Conservation (phyloP, 2,797 vertebrate species). For the Intellagama lesueurii region DNA sequence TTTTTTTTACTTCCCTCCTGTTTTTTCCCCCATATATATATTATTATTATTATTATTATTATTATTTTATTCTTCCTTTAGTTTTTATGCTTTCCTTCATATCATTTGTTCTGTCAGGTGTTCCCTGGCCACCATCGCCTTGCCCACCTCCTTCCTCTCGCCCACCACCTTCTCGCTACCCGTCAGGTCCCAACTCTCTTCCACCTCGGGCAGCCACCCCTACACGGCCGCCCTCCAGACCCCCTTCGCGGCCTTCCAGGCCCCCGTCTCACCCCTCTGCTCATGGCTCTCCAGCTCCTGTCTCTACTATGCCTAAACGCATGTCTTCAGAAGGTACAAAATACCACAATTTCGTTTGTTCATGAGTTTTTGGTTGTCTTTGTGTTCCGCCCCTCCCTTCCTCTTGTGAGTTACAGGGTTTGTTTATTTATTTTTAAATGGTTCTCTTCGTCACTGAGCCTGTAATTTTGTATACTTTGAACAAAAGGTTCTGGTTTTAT, state of each 20-base stretch:
- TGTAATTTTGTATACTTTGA: conserved; percentile 76
- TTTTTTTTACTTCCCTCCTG: conserved; percentile 78
- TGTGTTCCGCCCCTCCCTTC: conserved; percentile 60
- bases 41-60: too few species aligned
- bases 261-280: conserved; percentile 98
- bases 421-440: conserved; percentile 48
- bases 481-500: conserved; percentile 76
- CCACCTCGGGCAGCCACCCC: conserved; percentile 98
- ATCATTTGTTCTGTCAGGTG: conserved; percentile 96
- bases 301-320: conserved; percentile 98
- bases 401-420: conserved; percentile 74
- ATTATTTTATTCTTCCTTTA: conserved; percentile 75
- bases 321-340: conserved; percentile 99
- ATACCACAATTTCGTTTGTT: conserved; percentile 81
- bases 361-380: conserved; percentile 82
- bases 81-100: conserved; percentile 91
- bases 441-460: conserved; percentile 81
- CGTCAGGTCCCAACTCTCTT: conserved; percentile 98
- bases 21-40: conserved; percentile 57
- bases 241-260: conserved; percentile 98
- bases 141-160: conserved; percentile 99
- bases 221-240: conserved; percentile 98
- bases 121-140: conserved; percentile 95
- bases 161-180: conserved; percentile 96
- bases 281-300: conserved; percentile 94